Evolutionary conservation across 2,797 vertebrate genomes (phyloP).

Genomic region (Prunella strophiata): DNA sequence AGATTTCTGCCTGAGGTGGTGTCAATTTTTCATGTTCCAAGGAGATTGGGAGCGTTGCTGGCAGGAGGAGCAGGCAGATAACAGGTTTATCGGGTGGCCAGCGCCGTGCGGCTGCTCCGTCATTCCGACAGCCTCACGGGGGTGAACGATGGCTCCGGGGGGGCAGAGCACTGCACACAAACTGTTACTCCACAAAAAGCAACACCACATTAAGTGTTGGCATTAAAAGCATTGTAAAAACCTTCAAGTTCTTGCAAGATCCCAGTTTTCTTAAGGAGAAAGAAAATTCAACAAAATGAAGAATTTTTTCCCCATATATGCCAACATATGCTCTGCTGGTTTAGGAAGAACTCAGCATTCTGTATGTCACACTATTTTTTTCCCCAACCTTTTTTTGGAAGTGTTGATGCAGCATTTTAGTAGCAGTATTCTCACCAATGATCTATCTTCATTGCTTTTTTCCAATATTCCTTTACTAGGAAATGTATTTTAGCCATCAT

Average conservation of each 20-base stretch:
- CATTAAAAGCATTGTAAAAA: background rate
- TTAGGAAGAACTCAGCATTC: background rate
- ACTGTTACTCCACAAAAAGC: background rate
- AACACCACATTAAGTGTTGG: background rate
- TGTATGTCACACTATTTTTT: background rate
- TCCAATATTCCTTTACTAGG: background rate
- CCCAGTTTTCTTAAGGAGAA: background rate
- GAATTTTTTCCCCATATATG: background rate
- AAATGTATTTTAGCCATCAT: background rate
- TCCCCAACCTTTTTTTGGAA: background rate
- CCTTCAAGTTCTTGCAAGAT: background rate
- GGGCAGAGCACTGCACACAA: background rate
- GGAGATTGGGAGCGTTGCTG: slow-evolving; percentile 62
- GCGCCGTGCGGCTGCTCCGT: slow-evolving; percentile 52
- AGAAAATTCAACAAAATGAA: background rate
- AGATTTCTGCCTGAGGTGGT: slow-evolving; percentile 75
- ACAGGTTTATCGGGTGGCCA: slow-evolving; percentile 76
- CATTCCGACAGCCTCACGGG: slow-evolving; percentile 57
- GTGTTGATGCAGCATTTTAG: slow-evolving; percentile 10
- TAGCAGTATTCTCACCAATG: background rate
- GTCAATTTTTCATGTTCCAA: slow-evolving; percentile 75
- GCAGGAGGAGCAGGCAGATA: slow-evolving; percentile 71
- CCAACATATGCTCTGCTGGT: background rate
- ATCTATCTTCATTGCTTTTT: slow-evolving; percentile 4
- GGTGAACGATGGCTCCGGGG: slow-evolving; percentile 54